Conservation (phyloP, 1,140 invertebrate genomes). For the Drosophila sp. region DNA sequence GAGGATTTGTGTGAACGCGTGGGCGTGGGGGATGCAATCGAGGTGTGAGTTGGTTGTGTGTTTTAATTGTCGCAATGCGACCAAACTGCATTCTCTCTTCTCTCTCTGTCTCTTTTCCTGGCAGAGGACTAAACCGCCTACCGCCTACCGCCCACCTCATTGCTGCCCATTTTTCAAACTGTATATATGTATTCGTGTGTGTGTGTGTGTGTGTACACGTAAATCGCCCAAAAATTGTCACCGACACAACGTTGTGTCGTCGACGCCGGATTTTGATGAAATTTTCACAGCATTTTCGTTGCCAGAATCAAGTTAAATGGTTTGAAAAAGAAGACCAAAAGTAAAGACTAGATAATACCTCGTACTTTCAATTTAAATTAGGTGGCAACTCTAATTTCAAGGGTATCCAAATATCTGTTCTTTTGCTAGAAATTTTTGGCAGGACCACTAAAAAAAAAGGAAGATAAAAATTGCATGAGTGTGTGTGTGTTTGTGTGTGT, state of each 20-base stretch:
- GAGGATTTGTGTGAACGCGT: background rate
- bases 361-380: background rate
- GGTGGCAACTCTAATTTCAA: too few relatives aligned
- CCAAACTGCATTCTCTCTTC: conserved; percentile 14
- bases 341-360: background rate
- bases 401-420: background rate
- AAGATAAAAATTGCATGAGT: conserved; percentile 11
- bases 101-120: background rate
- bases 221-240: conserved; percentile 9
- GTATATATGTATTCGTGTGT: background rate
- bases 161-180: conserved; percentile 19
- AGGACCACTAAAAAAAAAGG: background rate
- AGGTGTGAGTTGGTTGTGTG: conserved; percentile 1
- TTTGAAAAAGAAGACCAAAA: background rate
- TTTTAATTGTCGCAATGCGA: conserved; percentile 24
- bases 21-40: background rate
- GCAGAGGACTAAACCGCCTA: conserved; percentile 5
- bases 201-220: conserved; percentile 1
- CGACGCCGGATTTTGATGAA: background rate
- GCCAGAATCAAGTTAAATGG: conserved; percentile 7
- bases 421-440: conserved; percentile 1
- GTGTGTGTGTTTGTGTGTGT: background rate
- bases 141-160: conserved; percentile 6
- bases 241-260: conserved; percentile 15
- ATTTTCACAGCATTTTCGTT: conserved; percentile 5